These are phyloP conservation scores for Acronicta leporina DNA, from an alignment of 2,888 invertebrate genomes.

Conservation along the genomic window DNA sequence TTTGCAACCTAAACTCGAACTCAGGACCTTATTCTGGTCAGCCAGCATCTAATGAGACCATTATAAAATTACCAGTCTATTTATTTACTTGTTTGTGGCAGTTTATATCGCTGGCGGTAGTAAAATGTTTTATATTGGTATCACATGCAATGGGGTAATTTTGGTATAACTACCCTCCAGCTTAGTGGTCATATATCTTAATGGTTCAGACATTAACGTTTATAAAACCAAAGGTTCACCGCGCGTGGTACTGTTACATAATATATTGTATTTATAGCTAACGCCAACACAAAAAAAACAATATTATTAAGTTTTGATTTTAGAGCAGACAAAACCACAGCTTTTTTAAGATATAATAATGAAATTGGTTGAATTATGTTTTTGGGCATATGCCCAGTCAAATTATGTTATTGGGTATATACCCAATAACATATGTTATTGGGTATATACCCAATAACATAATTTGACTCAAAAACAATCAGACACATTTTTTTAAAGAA, in stretches of 20 bases:
- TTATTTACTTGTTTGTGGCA: slow-evolving; percentile 17
- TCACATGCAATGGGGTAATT: slow-evolving; percentile 47
- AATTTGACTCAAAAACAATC: too few relatives aligned
- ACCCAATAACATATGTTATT: too few relatives aligned
- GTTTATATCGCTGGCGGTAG: slow-evolving; percentile 5
- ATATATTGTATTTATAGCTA: slow-evolving; percentile 17
- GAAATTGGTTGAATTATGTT: too few relatives aligned
- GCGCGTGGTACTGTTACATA: slow-evolving; percentile 33
- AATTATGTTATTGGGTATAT: too few relatives aligned
- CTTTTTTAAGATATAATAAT: too few relatives aligned
- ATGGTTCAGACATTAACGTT: slow-evolving; percentile 37
- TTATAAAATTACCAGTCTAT: slow-evolving; percentile 2
- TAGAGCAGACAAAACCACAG: too few relatives aligned
- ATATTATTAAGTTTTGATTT: too few relatives aligned
- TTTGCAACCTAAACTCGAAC: background rate
- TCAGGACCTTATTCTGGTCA: too few relatives aligned
- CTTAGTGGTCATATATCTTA: slow-evolving; percentile 40
- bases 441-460: too few relatives aligned
- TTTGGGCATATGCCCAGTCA: too few relatives aligned
- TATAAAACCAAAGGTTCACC: slow-evolving; percentile 42
- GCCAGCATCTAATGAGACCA: too few relatives aligned
- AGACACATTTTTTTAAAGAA: too few relatives aligned
- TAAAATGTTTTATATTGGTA: slow-evolving; percentile 31
- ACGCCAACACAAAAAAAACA: background rate
- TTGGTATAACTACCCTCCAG: slow-evolving; percentile 33